Base-by-base conservation (phyloP, 2,888 invertebrate species). In the Ametastegia equiseti region DNA sequence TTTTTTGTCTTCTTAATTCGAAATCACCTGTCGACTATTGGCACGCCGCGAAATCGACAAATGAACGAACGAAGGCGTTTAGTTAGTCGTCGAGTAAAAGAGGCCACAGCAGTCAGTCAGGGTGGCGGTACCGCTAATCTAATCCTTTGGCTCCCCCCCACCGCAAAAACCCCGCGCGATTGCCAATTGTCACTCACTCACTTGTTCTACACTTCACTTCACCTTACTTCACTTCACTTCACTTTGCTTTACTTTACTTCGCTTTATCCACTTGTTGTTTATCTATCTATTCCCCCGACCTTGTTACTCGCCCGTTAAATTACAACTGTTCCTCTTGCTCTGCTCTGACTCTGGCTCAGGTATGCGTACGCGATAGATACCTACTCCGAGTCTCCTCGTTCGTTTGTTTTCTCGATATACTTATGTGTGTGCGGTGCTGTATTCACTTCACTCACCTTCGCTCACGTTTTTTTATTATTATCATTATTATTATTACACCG, bases 121-220 rank as follows among this genome's bases (percentile, higher is more conserved):
- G 23, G n/a, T 39, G 33, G 36, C 65, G 36, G 36, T 15, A 9
- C 60, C 60, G 13, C 60, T 60, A 60, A 60, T 60, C 60, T 60
- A 30, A 60, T 60, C n/a, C n/a, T n/a, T n/a, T n/a, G n/a, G n/a
- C n/a, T n/a, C n/a, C n/a, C n/a, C n/a, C n/a, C n/a, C n/a, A n/a
- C n/a, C n/a, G n/a, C n/a, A n/a, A n/a, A n/a, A n/a, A n/a, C n/a
- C n/a, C n/a, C 60, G 60, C 60, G 45, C 45, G 71, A 71, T 71
- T 47, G 71, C 27, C 71, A 71, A 71, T 71, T 71, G 71, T 71
- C 71, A 71, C 71, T 71, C 71, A 71, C 71, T 71, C 71, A 13
- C 47, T 33, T 36, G 11, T 27, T 7, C 36, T 3, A 15, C 54
- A 19, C 63, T 27, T 30, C 30, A 30, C 63, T 27, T 9, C 27